Conservation (phyloP, 2,888 invertebrate species). For the Carcina quercana region DNA sequence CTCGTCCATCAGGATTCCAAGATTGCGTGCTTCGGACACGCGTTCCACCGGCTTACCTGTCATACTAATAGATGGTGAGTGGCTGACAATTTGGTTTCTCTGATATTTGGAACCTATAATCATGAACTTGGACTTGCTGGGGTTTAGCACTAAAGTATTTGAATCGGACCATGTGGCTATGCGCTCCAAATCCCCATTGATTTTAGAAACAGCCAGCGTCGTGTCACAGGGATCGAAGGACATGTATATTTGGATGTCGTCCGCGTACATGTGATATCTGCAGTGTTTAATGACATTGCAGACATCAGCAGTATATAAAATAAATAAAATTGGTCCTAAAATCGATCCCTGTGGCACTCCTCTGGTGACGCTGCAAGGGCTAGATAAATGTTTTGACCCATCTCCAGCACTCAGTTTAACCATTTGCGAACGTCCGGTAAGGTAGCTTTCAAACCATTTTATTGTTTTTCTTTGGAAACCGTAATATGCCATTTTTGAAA, state of each 20-base stretch:
- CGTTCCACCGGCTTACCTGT: constrained; percentile 1
- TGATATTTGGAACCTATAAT: constrained; percentile 3
- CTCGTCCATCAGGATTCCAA: constrained; percentile 9
- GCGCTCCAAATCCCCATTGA: constrained; percentile 4
- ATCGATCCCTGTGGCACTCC: constrained; percentile 12
- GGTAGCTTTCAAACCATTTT: constrained; percentile 5
- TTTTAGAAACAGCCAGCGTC: not conserved
- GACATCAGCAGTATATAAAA: constrained; percentile 11
- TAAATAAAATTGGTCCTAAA: too few relatives aligned
- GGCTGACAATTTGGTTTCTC: not conserved
- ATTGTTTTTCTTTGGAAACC: constrained; percentile 2
- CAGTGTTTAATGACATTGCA: constrained; percentile 3
- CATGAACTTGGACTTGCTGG: constrained; percentile 7
- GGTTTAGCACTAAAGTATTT: constrained; percentile 6
- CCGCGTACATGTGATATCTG: constrained; percentile 9
- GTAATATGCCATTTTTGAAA: constrained; percentile 14
- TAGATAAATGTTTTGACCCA: not conserved
- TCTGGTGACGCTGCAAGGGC: not conserved
- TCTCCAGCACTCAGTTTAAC: not conserved
- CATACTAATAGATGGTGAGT: not conserved
- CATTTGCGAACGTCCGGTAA: not conserved
- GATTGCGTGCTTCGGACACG: constrained; percentile 7
- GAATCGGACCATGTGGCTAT: constrained; percentile 5
- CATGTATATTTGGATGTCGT: constrained; percentile 10
- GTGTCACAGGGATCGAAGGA: constrained; percentile 1